Percentiles rank a stretch among this genome's conserved stretches.
Conservation (phyloP, 2,888 invertebrate species). For the Coleophora flavipennella region DNA sequence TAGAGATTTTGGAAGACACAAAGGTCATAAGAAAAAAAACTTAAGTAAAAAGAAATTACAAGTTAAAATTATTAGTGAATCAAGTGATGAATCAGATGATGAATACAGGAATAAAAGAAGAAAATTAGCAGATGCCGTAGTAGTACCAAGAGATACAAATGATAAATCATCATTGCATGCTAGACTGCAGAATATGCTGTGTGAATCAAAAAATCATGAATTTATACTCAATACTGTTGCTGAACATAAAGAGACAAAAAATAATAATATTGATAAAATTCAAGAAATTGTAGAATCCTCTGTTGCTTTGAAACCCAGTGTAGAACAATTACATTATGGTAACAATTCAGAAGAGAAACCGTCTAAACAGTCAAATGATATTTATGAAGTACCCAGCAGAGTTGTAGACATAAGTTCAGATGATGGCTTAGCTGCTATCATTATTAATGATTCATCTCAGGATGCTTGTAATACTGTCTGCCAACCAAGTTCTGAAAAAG, state of each 20-base stretch:
- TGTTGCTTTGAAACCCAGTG: conserved; percentile 14
- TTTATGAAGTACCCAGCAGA: too few relatives aligned
- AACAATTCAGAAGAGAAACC: too few relatives aligned
- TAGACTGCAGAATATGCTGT: conserved; percentile 53
- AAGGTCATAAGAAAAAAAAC: conserved; percentile 33
- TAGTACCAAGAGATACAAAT: conserved; percentile 42
- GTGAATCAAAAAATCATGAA: conserved; percentile 24
- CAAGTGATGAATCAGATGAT: conserved; percentile 59
- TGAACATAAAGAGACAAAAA: conserved; percentile 17
- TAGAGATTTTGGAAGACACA: conserved; percentile 22
- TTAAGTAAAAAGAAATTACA: conserved; percentile 29
- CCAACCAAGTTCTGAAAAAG: conserved; percentile 11
- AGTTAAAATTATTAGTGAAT: conserved; percentile 33
- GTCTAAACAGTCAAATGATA: conserved; percentile 9
- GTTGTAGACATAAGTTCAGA: conserved; percentile 35
- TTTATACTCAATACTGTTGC: conserved; percentile 14
- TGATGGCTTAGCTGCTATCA: conserved; percentile 16
- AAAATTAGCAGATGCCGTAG: conserved; percentile 70
- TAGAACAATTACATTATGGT: not conserved
- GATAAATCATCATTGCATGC: conserved; percentile 52
- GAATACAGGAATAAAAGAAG: conserved; percentile 57
- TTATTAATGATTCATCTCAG: conserved; percentile 9
- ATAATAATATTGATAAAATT: conserved; percentile 12
- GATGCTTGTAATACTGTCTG: not conserved
- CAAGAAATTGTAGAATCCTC: conserved; percentile 15